These are phyloP conservation scores for Emydoidea blandingii DNA, from an alignment of 2,797 vertebrate genomes.

Conservation along the genomic window DNA sequence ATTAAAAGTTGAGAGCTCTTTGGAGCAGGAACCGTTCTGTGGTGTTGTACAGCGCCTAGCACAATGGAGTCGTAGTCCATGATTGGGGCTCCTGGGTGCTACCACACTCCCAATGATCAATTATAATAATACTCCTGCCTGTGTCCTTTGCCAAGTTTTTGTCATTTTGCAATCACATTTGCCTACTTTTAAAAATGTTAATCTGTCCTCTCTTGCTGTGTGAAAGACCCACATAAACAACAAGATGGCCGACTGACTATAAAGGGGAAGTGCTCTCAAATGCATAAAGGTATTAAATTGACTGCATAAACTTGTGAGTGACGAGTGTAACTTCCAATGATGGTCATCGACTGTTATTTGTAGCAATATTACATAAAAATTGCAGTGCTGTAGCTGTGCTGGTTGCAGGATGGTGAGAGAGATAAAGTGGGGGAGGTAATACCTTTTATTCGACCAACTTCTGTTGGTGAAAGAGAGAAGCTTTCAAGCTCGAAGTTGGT, in stretches of 20 bases:
- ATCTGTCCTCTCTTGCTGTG: neutral
- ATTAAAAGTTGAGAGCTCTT: neutral
- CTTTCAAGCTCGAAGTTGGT: neutral
- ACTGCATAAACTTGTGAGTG: neutral
- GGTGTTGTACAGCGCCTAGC: accelerated
- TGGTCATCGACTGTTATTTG: neutral
- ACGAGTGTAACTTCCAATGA: neutral
- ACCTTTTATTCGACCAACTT: neutral
- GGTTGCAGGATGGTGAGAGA: neutral
- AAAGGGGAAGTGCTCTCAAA: neutral
- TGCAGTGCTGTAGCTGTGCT: neutral
- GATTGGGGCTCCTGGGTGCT: accelerated
- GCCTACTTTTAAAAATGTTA: neutral
- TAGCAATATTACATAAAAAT: neutral
- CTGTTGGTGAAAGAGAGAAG: neutral
- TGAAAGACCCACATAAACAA: neutral
- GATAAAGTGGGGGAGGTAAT: neutral
- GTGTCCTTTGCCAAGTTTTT: accelerated
- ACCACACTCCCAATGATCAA: accelerated
- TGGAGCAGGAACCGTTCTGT: too few species aligned
- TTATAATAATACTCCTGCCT: neutral
- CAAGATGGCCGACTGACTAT: neutral
- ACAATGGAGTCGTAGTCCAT: accelerated
- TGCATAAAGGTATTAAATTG: neutral
- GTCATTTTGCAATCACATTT: accelerated